phyloP scores from a whole-genome alignment of 2,113 vertebrate genomes.

The Hippocampus barbouri region DNA sequence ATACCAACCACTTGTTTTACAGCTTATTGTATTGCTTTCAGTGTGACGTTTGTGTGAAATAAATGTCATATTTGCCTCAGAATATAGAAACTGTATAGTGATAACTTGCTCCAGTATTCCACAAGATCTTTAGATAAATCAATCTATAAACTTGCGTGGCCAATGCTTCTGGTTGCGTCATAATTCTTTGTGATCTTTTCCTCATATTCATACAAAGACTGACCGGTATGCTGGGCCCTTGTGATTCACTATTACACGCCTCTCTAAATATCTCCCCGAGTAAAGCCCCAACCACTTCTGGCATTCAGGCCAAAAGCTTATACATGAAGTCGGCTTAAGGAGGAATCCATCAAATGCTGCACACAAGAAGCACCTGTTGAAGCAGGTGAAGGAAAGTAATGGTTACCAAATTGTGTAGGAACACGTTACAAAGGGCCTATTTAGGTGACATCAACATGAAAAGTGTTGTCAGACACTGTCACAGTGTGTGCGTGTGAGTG shows the following conservation, averaged over 20 bases:
- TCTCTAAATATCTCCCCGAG: slow-evolving; percentile 12
- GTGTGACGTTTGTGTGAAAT: neutral
- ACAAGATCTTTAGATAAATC: neutral
- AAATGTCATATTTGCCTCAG: neutral
- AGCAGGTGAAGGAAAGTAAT: slow-evolving; percentile 21
- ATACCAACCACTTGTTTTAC: neutral
- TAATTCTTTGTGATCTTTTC: slow-evolving; percentile 6
- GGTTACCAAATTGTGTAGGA: slow-evolving; percentile 17
- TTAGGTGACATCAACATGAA: slow-evolving; percentile 41
- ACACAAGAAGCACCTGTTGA: slow-evolving; percentile 6
- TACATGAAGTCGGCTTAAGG: slow-evolving; percentile 4
- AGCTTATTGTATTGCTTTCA: neutral
- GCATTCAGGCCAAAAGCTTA: neutral
- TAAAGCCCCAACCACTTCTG: slow-evolving; percentile 13
- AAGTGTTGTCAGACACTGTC: slow-evolving; percentile 42
- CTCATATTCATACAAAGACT: slow-evolving; percentile 1
- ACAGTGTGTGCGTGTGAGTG: slow-evolving; percentile 18
- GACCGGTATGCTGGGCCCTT: slow-evolving; percentile 10
- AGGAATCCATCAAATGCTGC: slow-evolving; percentile 1
- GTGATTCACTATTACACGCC: slow-evolving; percentile 14
- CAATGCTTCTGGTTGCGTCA: slow-evolving; percentile 3
- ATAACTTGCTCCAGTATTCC: neutral
- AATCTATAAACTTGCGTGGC: neutral
- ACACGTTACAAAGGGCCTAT: slow-evolving; percentile 14
- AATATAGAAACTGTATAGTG: neutral